Percentiles rank a stretch among this genome's conserved stretches.
phyloP scores from a whole-genome alignment of 1,140 invertebrate species.

The Trichonephila clavata region DNA sequence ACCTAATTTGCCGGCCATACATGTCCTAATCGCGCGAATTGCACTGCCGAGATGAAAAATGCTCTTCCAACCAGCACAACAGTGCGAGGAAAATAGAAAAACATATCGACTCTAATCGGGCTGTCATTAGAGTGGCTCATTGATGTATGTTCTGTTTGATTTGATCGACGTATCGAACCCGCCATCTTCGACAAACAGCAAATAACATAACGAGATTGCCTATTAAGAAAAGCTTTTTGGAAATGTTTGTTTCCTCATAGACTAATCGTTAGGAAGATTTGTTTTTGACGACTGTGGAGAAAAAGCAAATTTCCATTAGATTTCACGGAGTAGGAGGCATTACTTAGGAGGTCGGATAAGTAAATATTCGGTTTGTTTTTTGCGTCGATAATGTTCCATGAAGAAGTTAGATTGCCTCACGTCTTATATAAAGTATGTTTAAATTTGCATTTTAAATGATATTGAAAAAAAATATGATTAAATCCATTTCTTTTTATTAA shows the following conservation, averaged over 20 bases:
- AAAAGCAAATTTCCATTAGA: background rate
- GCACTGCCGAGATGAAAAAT: background rate
- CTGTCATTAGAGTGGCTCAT: constrained; percentile 14
- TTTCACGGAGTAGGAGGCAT: background rate
- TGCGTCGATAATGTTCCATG: no score
- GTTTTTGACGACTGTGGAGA: background rate
- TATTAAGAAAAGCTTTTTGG: background rate
- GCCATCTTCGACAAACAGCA: constrained; percentile 5
- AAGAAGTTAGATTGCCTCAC: no score
- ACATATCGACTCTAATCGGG: background rate
- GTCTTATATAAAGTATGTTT: no score
- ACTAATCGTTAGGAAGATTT: constrained; percentile 5
- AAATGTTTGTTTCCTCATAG: constrained; percentile 28
- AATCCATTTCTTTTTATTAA: no score
- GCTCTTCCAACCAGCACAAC: background rate
- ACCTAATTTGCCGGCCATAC: constrained; percentile 18
- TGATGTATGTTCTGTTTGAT: constrained; percentile 36
- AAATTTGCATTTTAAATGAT: no score
- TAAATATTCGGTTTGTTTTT: no score
- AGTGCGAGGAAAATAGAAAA: background rate
- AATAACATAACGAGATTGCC: constrained; percentile 30
- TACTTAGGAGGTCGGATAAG: no score
- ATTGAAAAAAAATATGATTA: no score
- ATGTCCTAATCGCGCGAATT: constrained; percentile 12
- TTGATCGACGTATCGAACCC: constrained; percentile 25